These are phyloP conservation scores for Strongylocentrotus purpuratus DNA, from an alignment of 35 echinoderm and acorn worm genomes.

Conservation along the genomic window DNA sequence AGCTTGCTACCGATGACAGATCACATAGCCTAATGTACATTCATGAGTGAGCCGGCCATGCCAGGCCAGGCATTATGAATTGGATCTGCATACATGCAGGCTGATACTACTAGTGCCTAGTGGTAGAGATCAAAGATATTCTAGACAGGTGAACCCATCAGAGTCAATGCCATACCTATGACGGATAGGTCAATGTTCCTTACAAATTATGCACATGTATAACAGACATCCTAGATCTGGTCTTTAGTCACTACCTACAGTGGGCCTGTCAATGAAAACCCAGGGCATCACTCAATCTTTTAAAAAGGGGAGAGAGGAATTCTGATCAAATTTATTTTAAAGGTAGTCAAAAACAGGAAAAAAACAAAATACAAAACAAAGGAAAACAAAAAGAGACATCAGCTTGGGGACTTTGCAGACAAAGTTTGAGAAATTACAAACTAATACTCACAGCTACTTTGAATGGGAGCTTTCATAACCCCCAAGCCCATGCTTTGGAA, in stretches of 20 bases:
- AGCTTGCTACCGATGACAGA: not conserved
- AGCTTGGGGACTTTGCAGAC: no score
- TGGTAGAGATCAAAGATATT: not conserved
- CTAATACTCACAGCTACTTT: no score
- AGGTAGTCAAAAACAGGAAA: no score
- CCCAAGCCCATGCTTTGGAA: no score
- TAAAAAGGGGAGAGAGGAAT: not conserved
- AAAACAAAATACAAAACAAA: no score
- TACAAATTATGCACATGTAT: not conserved
- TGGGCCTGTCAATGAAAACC: not conserved
- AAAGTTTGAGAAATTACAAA: no score
- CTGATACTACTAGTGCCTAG: not conserved
- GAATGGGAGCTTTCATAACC: no score
- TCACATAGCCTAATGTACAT: not conserved
- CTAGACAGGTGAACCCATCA: not conserved
- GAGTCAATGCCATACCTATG: not conserved
- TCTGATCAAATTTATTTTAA: not conserved
- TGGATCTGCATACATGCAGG: not conserved
- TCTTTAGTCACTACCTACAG: no score
- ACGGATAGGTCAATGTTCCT: not conserved
- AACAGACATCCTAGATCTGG: not conserved
- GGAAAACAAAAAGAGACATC: no score
- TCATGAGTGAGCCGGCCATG: not conserved
- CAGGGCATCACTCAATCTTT: not conserved
- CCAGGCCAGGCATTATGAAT: not conserved